phyloP scores from a whole-genome alignment of 2,797 vertebrate species.

The Allobates femoralis region DNA sequence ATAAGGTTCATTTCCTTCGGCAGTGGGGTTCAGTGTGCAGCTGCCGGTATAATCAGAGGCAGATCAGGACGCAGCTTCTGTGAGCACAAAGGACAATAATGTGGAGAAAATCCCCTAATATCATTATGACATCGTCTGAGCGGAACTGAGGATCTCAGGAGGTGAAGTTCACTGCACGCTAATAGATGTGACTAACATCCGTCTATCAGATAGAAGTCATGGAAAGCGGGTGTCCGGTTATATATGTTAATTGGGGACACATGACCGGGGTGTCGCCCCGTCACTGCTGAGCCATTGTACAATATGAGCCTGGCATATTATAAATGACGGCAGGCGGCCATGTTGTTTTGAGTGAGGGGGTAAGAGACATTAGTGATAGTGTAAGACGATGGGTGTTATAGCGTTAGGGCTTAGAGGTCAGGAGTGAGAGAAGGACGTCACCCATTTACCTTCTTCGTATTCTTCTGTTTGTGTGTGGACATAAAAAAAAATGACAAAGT shows the following conservation, averaged over 20 bases:
- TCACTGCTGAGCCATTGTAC: neutral
- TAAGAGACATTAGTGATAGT: slow-evolving; percentile 38
- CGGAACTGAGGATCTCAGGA: slow-evolving; percentile 12
- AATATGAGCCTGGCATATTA: neutral
- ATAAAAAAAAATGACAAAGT: slow-evolving; percentile 51
- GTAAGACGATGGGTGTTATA: slow-evolving; percentile 14
- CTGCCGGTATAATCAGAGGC: no score
- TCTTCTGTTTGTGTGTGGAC: slow-evolving; percentile 55
- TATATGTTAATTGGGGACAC: neutral
- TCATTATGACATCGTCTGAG: neutral
- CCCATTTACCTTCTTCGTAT: slow-evolving; percentile 63
- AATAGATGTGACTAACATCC: neutral
- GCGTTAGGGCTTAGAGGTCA: slow-evolving; percentile 17
- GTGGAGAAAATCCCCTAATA: neutral
- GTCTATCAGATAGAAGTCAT: neutral
- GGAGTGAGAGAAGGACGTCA: neutral
- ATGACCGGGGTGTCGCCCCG: neutral
- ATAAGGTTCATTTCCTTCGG: no score
- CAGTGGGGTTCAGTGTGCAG: no score
- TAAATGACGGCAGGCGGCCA: no score
- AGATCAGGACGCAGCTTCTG: neutral
- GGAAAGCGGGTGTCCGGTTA: neutral
- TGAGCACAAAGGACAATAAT: neutral
- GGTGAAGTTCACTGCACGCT: slow-evolving; percentile 15
- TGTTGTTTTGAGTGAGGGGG: neutral